Evolutionary conservation across 1,140 invertebrate genomes (phyloP).

Genomic region (Hylaeus anthracinus): DNA sequence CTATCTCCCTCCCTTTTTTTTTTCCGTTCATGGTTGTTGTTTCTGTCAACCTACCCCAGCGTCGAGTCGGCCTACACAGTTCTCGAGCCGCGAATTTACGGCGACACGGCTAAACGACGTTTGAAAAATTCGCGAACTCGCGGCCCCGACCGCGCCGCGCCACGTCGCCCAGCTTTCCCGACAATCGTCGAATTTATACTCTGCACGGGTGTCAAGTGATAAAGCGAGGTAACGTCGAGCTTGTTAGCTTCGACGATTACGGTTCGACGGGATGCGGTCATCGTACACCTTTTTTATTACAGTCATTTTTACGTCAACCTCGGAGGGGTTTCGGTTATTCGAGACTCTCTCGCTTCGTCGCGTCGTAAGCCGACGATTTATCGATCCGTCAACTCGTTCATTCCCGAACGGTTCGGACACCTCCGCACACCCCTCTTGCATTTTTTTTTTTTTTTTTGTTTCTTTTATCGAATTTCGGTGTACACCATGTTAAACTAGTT

Average conservation of each 20-base stretch:
- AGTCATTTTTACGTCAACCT: conserved; percentile 7
- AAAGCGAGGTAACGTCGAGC: conserved; percentile 16
- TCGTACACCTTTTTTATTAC: conserved; percentile 18
- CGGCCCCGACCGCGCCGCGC: conserved; percentile 8
- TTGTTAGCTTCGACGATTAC: conserved; percentile 27
- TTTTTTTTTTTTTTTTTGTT: not conserved
- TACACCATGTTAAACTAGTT: conserved; percentile 4
- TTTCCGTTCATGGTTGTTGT: conserved; percentile 20
- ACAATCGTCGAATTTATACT: conserved; percentile 60
- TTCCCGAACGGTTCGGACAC: not conserved
- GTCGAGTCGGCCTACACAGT: conserved; percentile 48
- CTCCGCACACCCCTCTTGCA: not conserved
- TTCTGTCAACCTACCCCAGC: conserved; percentile 17
- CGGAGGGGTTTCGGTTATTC: not conserved
- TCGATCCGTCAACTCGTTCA: conserved; percentile 33
- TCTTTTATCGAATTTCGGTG: not conserved
- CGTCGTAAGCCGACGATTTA: conserved; percentile 26
- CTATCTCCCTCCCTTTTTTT: not conserved
- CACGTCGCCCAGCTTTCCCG: not conserved
- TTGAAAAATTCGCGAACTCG: conserved; percentile 66
- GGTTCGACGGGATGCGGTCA: conserved; percentile 6
- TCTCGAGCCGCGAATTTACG: conserved; percentile 65
- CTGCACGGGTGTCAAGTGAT: conserved; percentile 26
- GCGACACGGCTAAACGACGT: conserved; percentile 72
- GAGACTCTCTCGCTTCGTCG: conserved; percentile 6